Percentiles rank a stretch among this genome's conserved stretches.
These are phyloP conservation scores for Conistra vaccinii DNA, from an alignment of 2,888 invertebrate genomes.

Conservation along the genomic window DNA sequence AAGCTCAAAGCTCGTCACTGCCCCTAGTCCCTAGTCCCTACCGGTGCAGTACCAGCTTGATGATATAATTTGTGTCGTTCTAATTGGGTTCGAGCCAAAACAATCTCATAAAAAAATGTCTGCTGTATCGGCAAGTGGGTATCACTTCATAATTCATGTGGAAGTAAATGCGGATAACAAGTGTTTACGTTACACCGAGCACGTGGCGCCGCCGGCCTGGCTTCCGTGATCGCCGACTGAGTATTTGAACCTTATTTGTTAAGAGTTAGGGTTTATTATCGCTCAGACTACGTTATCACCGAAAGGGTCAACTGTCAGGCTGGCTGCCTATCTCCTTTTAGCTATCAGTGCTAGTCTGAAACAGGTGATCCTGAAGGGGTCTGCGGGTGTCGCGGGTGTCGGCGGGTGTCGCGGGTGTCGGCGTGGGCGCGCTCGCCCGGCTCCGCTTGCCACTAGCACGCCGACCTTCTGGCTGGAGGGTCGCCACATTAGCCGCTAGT, in stretches of 20 bases:
- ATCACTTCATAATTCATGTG: slow-evolving; percentile 11
- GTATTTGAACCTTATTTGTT: slow-evolving; percentile 24
- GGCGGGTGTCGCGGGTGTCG: slow-evolving; percentile 25
- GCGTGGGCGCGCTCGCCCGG: slow-evolving; percentile 48
- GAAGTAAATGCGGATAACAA: slow-evolving; percentile 33
- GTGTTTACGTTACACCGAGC: slow-evolving; percentile 64
- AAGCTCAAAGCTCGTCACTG: background rate
- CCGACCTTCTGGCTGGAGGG: slow-evolving; percentile 64
- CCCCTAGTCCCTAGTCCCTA: background rate
- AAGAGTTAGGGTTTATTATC: slow-evolving; percentile 18
- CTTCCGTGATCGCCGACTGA: slow-evolving; percentile 23
- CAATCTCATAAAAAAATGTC: slow-evolving; percentile 21
- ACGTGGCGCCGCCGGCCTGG: slow-evolving; percentile 65
- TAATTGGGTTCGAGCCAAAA: slow-evolving; percentile 49
- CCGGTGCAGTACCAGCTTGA: slow-evolving; percentile 22
- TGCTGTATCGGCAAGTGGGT: background rate
- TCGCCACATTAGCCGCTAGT: slow-evolving; percentile 44
- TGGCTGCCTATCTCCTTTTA: slow-evolving; percentile 58
- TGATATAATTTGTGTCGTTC: slow-evolving; percentile 10
- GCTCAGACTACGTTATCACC: slow-evolving; percentile 25
- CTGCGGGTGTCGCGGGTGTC: slow-evolving; percentile 46
- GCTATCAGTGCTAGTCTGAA: slow-evolving; percentile 50
- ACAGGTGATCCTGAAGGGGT: slow-evolving; percentile 68
- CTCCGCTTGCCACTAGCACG: slow-evolving; percentile 57
- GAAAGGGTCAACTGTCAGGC: slow-evolving; percentile 59